Evolutionary conservation across 2,797 vertebrate genomes (phyloP).

Genomic region (Miichthys miiuy): DNA sequence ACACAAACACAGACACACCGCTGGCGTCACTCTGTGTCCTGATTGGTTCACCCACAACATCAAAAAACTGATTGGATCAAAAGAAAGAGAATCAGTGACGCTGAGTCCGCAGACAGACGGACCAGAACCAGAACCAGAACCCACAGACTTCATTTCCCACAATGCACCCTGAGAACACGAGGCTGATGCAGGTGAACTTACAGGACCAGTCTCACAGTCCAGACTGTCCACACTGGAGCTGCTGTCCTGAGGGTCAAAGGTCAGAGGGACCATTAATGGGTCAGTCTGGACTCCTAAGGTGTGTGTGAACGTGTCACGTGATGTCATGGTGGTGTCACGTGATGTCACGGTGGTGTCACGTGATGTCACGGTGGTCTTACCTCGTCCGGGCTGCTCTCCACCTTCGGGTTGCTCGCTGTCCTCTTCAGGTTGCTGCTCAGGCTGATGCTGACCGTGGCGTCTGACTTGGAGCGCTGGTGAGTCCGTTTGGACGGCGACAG

Average conservation of each 20-base stretch:
- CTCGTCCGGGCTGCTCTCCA: slow-evolving; percentile 95
- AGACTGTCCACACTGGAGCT: slow-evolving; percentile 93
- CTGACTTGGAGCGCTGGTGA: slow-evolving; percentile 97
- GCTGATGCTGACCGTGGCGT: slow-evolving; percentile 93
- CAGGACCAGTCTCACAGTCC: slow-evolving; percentile 89
- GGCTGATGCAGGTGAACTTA: slow-evolving; percentile 86
- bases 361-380: slow-evolving; percentile 67
- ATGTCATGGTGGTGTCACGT: too few species aligned
- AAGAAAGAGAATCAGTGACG: not conserved
- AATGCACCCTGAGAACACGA: slow-evolving; percentile 63
- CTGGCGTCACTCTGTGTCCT: not conserved
- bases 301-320: too few species aligned
- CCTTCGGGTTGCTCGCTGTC: slow-evolving; percentile 96
- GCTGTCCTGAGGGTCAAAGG: slow-evolving; percentile 88
- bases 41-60: slow-evolving; percentile 41
- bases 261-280: not conserved
- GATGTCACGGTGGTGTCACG: too few species aligned
- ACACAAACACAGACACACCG: slow-evolving; percentile 26
- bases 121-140: slow-evolving; percentile 52
- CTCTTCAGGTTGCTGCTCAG: slow-evolving; percentile 96
- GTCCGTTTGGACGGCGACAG: slow-evolving; percentile 95
- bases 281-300: too few species aligned
- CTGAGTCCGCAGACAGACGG: slow-evolving; percentile 18
- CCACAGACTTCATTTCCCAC: slow-evolving; percentile 80
- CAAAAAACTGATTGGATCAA: slow-evolving; percentile 39